phyloP scores from a whole-genome alignment of 2,888 invertebrate genomes.

The Drosophila setosimentum region DNA sequence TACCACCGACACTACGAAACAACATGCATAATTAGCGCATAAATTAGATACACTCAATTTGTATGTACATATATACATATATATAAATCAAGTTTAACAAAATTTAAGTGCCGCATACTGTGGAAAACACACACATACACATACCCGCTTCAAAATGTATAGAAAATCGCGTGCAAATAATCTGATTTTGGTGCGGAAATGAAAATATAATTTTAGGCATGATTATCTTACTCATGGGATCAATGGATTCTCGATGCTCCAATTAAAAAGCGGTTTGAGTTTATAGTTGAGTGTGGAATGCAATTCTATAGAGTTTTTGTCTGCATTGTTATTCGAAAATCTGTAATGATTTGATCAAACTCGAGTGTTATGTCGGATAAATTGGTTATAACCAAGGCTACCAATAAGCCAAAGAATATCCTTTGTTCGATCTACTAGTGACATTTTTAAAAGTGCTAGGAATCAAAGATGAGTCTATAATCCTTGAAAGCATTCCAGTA shows the following conservation, averaged over 20 bases:
- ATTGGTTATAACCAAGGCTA: neutral
- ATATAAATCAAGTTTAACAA: conserved; percentile 46
- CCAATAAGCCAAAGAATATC: neutral
- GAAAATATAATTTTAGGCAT: conserved; percentile 35
- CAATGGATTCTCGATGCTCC: neutral
- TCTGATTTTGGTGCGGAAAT: conserved; percentile 42
- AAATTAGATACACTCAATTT: conserved; percentile 45
- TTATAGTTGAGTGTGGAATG: neutral
- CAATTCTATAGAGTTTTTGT: neutral
- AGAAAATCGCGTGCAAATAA: conserved; percentile 45
- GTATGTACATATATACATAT: neutral
- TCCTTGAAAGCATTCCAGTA: neutral
- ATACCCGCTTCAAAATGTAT: neutral
- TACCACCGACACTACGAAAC: conserved; percentile 35
- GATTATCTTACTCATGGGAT: neutral
- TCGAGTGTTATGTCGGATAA: neutral
- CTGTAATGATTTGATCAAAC: neutral
- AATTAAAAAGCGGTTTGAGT: neutral
- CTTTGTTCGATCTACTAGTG: neutral
- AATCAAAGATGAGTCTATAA: neutral
- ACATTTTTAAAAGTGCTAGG: neutral
- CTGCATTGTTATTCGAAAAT: neutral
- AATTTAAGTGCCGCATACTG: conserved; percentile 27
- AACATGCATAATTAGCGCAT: conserved; percentile 64
- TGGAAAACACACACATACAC: neutral